Base-by-base conservation (phyloP, 2,888 invertebrate species). In the Ormyrus pomaceus region DNA sequence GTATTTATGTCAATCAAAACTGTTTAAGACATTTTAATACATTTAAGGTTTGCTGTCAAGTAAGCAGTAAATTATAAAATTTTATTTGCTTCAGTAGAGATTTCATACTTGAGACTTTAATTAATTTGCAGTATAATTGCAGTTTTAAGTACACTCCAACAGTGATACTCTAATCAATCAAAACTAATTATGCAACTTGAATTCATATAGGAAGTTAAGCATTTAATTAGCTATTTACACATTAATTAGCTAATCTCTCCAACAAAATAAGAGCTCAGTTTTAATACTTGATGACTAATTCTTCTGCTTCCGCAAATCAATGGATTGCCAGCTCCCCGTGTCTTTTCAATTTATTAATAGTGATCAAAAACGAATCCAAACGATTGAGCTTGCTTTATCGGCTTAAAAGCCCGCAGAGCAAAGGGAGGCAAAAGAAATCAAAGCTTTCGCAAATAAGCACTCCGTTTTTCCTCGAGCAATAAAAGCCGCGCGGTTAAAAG, bases 381-480 rank as follows among this genome's bases (percentile, higher is more conserved):
- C 2, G 34, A 4, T 34, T 0, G 34, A 34, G 34, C 34, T 34
- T 34, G 34, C 34, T 34, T 34, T 34, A 34, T 34, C 34, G 34
- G 34, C 34, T 34, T 34, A 34, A 34, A 34, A 34, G 4, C 34
- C 34, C 34, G 11, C 5, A 74, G 50, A 56, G 64, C 56, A 6
- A 65, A 81, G 77, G 55, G 76, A 51, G 66, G 68, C 70, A 50
- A 70, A n/a, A 48, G 58, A 64, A 74, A 74, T 53, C 65, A 72
- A 72, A 55, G 34, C 34, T 34, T 3, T 34, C 34, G 34, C 34
- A 34, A 34, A 34, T 34, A 34, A 34, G 34, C 34, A 34, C 34
- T 34, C 34, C 4, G 34, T 4, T 34, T 34, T 34, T 34, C 34
- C 34, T 34, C 34, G 34, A 34, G 34, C 34, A 34, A 34, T 34